Conservation (phyloP, 2,113 vertebrate genomes). For the Mormyrus iriodes region DNA sequence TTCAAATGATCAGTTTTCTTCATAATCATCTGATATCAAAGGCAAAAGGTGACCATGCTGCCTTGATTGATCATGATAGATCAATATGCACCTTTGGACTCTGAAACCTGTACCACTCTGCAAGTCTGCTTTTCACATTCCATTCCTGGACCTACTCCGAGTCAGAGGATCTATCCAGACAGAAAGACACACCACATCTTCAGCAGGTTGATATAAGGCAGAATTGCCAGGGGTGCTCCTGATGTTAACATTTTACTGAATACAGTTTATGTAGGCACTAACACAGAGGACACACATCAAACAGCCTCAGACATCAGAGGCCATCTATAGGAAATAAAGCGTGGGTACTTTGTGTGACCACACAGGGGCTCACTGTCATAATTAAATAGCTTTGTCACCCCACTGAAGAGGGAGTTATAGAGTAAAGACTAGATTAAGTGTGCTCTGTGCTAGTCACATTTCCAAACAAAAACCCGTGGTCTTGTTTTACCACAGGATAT, state of each 20-base stretch:
- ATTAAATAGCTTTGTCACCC: background rate
- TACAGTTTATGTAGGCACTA: background rate
- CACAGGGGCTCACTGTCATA: background rate
- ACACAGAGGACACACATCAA: background rate
- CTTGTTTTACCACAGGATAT: background rate
- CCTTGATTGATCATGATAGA: background rate
- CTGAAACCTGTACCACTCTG: background rate
- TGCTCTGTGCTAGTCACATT: background rate
- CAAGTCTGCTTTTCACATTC: background rate
- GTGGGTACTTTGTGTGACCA: background rate
- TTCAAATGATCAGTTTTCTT: background rate
- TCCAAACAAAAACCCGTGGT: background rate
- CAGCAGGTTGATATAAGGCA: background rate
- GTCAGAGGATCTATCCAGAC: background rate
- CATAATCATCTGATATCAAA: background rate
- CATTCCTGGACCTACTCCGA: background rate
- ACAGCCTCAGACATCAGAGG: background rate
- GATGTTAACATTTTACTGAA: background rate
- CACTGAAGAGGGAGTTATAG: background rate
- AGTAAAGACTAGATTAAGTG: background rate
- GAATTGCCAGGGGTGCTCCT: background rate
- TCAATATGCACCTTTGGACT: background rate
- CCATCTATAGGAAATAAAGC: background rate
- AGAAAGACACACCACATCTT: background rate
- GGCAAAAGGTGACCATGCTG: background rate